These are phyloP conservation scores for Melanotaenia duboulayi DNA, from an alignment of 2,113 vertebrate genomes.

Conservation along the genomic window DNA sequence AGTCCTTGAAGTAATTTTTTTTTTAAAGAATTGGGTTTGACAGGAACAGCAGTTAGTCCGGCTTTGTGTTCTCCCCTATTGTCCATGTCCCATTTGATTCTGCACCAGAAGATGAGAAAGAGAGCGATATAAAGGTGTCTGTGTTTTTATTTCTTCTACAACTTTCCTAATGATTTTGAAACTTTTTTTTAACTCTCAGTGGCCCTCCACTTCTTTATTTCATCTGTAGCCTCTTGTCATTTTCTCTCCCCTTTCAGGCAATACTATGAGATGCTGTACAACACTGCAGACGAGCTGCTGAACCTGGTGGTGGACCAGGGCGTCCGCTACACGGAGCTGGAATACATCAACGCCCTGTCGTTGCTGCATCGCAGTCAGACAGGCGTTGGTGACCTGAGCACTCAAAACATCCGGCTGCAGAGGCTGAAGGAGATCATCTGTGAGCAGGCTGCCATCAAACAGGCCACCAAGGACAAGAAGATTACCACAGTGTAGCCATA, in stretches of 20 bases:
- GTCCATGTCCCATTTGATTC: slow-evolving; percentile 35
- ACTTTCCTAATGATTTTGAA: neutral
- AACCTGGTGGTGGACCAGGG: slow-evolving; percentile 99
- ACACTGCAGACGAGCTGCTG: slow-evolving; percentile 94
- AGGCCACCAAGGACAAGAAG: slow-evolving; percentile 99
- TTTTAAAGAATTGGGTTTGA: slow-evolving; percentile 53
- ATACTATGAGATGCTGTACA: slow-evolving; percentile 99
- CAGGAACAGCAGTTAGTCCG: slow-evolving; percentile 44
- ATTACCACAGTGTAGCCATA: slow-evolving; percentile 92
- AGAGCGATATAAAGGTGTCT: slow-evolving; percentile 21
- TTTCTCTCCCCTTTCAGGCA: slow-evolving; percentile 81
- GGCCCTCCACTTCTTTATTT: neutral
- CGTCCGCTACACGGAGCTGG: slow-evolving; percentile 97
- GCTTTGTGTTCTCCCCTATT: slow-evolving; percentile 53
- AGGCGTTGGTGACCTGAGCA: slow-evolving; percentile 93
- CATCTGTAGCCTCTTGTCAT: neutral
- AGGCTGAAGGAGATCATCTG: slow-evolving; percentile 98
- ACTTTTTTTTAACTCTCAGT: neutral
- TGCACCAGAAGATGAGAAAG: slow-evolving; percentile 19
- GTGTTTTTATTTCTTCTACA: slow-evolving; percentile 2
- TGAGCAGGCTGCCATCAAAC: slow-evolving; percentile 97
- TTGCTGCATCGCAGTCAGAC: slow-evolving; percentile 97
- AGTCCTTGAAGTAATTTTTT: slow-evolving; percentile 56
- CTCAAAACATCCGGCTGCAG: slow-evolving; percentile 94
- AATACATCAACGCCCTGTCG: slow-evolving; percentile 95